phyloP scores from a whole-genome alignment of 2,888 invertebrate genomes.

The Amiota communis region DNA sequence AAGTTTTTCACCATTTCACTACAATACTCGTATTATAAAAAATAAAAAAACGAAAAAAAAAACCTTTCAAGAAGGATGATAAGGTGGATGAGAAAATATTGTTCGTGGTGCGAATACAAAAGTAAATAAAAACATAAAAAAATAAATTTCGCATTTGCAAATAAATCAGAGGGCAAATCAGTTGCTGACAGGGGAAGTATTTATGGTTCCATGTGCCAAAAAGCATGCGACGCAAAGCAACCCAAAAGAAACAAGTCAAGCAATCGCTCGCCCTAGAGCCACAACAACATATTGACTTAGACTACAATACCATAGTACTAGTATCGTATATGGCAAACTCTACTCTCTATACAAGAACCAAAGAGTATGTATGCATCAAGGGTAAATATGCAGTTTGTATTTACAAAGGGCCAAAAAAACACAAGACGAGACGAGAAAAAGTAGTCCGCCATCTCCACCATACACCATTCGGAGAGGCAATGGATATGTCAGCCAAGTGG shows the following conservation, averaged over 20 bases:
- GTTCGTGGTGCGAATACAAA: slow-evolving; percentile 63
- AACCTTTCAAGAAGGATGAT: background rate
- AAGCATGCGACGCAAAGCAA: slow-evolving; percentile 15
- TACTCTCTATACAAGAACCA: slow-evolving; percentile 42
- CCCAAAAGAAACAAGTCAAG: slow-evolving; percentile 1
- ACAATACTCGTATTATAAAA: background rate
- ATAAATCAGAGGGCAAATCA: slow-evolving; percentile 65
- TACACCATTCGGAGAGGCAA: too few relatives aligned
- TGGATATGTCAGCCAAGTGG: slow-evolving; percentile 43
- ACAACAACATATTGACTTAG: background rate
- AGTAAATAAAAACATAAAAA: slow-evolving; percentile 66
- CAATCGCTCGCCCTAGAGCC: background rate
- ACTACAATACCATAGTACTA: too few relatives aligned
- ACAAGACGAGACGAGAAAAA: too few relatives aligned
- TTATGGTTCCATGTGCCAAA: slow-evolving; percentile 56
- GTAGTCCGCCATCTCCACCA: too few relatives aligned
- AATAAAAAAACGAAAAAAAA: background rate
- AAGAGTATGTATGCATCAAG: slow-evolving; percentile 5
- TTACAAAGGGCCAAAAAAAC: background rate
- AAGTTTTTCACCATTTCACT: background rate
- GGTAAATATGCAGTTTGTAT: slow-evolving; percentile 26
- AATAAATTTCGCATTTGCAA: slow-evolving; percentile 66
- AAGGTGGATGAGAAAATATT: slow-evolving; percentile 1
- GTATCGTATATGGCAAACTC: too few relatives aligned
- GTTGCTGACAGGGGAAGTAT: slow-evolving; percentile 67